Conservation (phyloP, 2,113 vertebrate genomes). For the Entomyzon cyanotis region DNA sequence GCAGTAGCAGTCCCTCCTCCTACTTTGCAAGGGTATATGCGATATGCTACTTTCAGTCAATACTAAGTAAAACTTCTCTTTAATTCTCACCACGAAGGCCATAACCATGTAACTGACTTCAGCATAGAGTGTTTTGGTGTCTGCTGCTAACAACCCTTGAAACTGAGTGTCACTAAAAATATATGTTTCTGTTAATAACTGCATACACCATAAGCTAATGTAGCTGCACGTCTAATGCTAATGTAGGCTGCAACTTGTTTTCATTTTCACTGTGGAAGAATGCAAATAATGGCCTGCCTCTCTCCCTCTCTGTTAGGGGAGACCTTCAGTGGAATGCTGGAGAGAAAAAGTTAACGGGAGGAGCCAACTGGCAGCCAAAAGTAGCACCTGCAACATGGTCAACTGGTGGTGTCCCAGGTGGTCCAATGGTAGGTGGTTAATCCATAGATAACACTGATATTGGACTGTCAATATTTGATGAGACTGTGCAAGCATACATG, state of each 20-base stretch:
- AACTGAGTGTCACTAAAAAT: background rate
- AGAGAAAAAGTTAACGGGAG: slow-evolving; percentile 95
- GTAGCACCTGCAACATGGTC: slow-evolving; percentile 93
- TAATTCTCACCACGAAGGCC: slow-evolving; percentile 35
- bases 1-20: slow-evolving; percentile 34
- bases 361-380: slow-evolving; percentile 95
- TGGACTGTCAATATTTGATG: background rate
- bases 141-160: slow-evolving; percentile 22
- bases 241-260: background rate
- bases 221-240: background rate
- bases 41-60: background rate
- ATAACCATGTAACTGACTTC: slow-evolving; percentile 26
- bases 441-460: background rate
- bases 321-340: slow-evolving; percentile 87
- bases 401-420: slow-evolving; percentile 76
- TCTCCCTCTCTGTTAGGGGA: slow-evolving; percentile 66
- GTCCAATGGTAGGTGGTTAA: slow-evolving; percentile 82
- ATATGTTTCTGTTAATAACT: background rate
- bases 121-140: background rate
- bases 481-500: rapidly evolving
- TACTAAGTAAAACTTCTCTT: slow-evolving; percentile 15
- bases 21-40: slow-evolving; percentile 47
- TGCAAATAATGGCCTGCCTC: background rate
- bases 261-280: background rate
- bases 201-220: slow-evolving; percentile 34